Conservation (phyloP, 2,797 vertebrate species). For the Pachyuromys duprasi region DNA sequence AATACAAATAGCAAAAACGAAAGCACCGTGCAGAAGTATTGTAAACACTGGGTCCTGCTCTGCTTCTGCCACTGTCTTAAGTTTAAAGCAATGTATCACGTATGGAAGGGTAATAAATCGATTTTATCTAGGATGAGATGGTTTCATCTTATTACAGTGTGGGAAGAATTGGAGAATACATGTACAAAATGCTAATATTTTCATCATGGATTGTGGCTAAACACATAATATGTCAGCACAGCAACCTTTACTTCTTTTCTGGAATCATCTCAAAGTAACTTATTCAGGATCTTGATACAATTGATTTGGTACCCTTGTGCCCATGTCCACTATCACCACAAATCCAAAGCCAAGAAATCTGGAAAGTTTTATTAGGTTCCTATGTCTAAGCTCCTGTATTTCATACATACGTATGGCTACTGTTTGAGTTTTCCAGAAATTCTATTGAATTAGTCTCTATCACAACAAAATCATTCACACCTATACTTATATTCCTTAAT, state of each 20-base stretch:
- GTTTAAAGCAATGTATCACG: not conserved
- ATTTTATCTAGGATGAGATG: not conserved
- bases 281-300: not conserved
- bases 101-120: not conserved
- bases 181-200: not conserved
- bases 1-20: not conserved
- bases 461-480: not conserved
- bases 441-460: not conserved
- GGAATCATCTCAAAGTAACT: not conserved
- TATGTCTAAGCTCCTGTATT: not conserved
- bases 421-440: conserved; percentile 23
- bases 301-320: not conserved
- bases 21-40: not conserved
- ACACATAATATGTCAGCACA: not conserved
- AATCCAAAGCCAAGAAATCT: not conserved
- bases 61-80: not conserved
- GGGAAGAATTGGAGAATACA: not conserved
- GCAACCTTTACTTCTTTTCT: not conserved
- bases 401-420: not conserved
- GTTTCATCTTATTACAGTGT: conserved; percentile 1
- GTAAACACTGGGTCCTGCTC: not conserved
- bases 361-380: not conserved
- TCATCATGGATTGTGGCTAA: not conserved
- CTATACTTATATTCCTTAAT: not conserved
- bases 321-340: not conserved